Conservation (phyloP, 1,140 invertebrate species). For the Trachymyrmex septentrionalis region DNA sequence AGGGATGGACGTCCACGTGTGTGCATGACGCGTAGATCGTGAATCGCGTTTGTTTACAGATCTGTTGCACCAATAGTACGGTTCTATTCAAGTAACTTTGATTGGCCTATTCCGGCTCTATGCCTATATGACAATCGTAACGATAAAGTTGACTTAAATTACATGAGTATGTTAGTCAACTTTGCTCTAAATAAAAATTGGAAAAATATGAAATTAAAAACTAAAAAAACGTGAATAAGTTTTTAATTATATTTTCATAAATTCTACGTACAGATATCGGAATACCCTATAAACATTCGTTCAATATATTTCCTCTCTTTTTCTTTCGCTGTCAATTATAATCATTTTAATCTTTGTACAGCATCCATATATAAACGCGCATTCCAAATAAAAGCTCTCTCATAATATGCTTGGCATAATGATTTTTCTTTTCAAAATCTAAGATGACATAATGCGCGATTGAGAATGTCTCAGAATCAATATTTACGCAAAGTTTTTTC, state of each 20-base stretch:
- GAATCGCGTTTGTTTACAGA: constrained; percentile 31
- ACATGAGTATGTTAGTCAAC: background rate
- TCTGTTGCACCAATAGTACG: constrained; percentile 23
- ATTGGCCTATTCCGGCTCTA: background rate
- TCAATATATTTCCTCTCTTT: background rate
- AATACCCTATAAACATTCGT: background rate
- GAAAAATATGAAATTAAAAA: background rate
- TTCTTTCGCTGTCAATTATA: background rate
- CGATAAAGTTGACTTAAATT: background rate
- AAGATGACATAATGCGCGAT: background rate
- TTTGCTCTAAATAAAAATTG: background rate
- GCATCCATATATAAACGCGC: background rate
- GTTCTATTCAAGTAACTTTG: background rate
- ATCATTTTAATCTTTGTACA: background rate
- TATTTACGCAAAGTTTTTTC: background rate
- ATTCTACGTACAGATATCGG: background rate
- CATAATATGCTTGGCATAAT: background rate
- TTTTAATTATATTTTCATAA: background rate
- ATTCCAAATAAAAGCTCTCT: background rate
- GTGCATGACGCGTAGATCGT: constrained; percentile 40
- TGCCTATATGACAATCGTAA: background rate
- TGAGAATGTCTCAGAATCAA: background rate
- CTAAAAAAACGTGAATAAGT: background rate
- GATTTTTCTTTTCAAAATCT: background rate
- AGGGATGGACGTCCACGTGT: constrained; percentile 40